A percentile compares a stretch with the other conserved stretches of the same genome.
Evolutionary conservation across 2,113 vertebrate genomes (phyloP).

Genomic region (Microcebus ravelobensis): DNA sequence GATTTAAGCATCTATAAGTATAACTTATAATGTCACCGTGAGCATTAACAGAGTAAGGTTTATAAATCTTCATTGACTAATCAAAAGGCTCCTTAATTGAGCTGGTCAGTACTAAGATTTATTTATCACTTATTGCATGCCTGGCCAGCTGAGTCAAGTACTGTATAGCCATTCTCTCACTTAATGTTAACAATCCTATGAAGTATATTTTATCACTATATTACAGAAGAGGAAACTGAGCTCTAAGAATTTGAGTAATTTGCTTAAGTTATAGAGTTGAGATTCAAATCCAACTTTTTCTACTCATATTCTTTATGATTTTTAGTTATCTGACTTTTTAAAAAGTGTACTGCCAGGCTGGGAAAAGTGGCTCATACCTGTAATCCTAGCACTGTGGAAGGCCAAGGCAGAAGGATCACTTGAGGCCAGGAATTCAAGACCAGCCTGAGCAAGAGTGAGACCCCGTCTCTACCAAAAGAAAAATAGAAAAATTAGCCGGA

Average conservation of each 20-base stretch:
- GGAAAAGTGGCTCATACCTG: too few relatives aligned
- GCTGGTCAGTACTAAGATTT: not conserved
- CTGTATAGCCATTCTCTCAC: not conserved
- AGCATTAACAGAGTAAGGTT: not conserved
- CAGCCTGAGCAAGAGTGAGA: too few relatives aligned
- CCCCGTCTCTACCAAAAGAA: too few relatives aligned
- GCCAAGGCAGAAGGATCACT: too few relatives aligned
- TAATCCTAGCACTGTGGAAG: too few relatives aligned
- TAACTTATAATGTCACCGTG: not conserved
- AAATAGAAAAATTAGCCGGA: too few relatives aligned
- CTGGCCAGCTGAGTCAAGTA: not conserved
- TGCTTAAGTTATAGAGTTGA: slow-evolving; percentile 10
- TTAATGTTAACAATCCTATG: not conserved
- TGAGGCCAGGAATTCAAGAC: too few relatives aligned
- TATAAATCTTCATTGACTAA: slow-evolving; percentile 27
- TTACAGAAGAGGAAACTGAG: slow-evolving; percentile 18
- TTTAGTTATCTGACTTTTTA: slow-evolving; percentile 6
- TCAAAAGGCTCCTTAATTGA: slow-evolving; percentile 24
- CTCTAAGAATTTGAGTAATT: slow-evolving; percentile 53
- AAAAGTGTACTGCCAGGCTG: not conserved
- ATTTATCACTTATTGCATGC: not conserved
- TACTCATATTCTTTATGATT: not conserved
- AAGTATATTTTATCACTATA: slow-evolving; percentile 26
- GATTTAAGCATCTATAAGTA: slow-evolving; percentile 10
- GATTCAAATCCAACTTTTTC: slow-evolving; percentile 36